A percentile compares a stretch with the other conserved stretches of the same genome.
phyloP scores from a whole-genome alignment of 2,113 vertebrate species.

The Rhinoderma darwinii region DNA sequence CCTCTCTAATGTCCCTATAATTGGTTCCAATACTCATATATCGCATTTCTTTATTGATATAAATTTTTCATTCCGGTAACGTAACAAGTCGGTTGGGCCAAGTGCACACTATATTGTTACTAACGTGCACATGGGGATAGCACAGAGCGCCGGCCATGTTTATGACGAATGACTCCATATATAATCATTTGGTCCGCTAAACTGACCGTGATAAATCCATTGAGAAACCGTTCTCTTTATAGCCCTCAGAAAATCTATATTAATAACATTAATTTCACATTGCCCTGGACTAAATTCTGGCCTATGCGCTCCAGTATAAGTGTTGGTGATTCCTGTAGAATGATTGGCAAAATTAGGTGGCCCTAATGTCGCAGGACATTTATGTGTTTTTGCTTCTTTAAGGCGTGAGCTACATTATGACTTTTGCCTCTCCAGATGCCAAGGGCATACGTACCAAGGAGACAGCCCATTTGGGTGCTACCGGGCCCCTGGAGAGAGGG shows the following conservation, averaged over 20 bases:
- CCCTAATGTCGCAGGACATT: not conserved
- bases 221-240: conserved; percentile 17
- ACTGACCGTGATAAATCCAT: conserved; percentile 29
- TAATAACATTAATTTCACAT: conserved; percentile 13
- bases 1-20: conserved; percentile 19
- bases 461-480: no score
- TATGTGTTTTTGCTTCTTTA: not conserved
- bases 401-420: not conserved
- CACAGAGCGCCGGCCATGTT: not conserved
- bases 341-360: not conserved
- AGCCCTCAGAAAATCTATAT: conserved; percentile 16
- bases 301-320: not conserved
- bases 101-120: not conserved
- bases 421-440: not conserved
- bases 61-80: conserved; percentile 15
- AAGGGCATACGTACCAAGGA: no score
- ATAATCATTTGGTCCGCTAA: conserved; percentile 21
- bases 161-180: conserved; percentile 18
- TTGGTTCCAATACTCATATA: not conserved
- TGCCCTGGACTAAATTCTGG: not conserved
- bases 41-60: conserved; percentile 32
- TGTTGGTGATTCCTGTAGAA: not conserved
- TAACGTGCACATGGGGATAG: not conserved
- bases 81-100: not conserved
- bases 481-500: no score